Evolutionary conservation across 2,888 invertebrate genomes (phyloP), one percentile per base, ranked within the genome.

Genomic region (Miltochrista miniata): DNA sequence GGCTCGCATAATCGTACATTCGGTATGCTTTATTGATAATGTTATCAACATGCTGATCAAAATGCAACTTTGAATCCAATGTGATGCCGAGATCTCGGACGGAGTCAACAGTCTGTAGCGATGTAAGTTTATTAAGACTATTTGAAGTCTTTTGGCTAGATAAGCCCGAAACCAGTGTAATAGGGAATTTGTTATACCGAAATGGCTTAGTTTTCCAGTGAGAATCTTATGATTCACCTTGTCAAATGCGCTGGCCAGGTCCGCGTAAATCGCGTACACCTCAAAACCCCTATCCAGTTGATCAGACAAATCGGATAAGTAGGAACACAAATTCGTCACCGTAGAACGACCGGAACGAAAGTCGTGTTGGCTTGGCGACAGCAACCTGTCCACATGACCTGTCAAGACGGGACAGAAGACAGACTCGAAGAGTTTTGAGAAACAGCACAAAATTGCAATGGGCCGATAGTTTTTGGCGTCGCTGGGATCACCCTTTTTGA

Each of bases 371-470:
- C 0, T 2, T 0, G 7, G 5, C 9, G 34, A 33, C 7, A 49
- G 37, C 11, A 15, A 34, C 2, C 8, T 18, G 10, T 35, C 34
- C 3, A 39, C 13, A 10, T 34, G 10, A 2, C 7, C 11, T 18
- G 44, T 35, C 2, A 44, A 12, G 9, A 39, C 5, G 7, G 49
- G 44, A 33, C 37, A 49, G 0, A 49, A 10, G 7, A 44, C 9
- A 1, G 38, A 39, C 7, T 49, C 38, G 18, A 43, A 49, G 1
- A 44, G 5, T 44, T 44, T 49, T 1, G 44, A 34, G 7, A 49
- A 49, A 38, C 49, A 42, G 10, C 18, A 33, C 13, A 48, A 12
- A 0, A 48, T 42, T 14, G 48, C 41, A 5, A 42, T 48, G 9
- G 38, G 48, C 8, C 38, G 42, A 30, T 48, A 42, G 11, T 48